phyloP scores from a whole-genome alignment of 2,797 vertebrate species.

The Apogon talboti region DNA sequence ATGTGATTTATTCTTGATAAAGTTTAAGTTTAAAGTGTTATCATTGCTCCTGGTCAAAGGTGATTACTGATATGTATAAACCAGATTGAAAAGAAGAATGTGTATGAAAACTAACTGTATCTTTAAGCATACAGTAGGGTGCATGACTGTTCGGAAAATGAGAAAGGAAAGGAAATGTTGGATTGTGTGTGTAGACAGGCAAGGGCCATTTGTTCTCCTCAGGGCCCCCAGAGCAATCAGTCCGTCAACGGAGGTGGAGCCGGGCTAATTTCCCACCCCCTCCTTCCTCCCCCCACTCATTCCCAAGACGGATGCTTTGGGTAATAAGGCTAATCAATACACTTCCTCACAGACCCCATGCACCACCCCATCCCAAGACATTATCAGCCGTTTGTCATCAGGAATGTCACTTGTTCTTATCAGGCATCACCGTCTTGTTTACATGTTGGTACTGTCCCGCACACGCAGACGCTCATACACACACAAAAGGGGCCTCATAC shows the following conservation, averaged over 20 bases:
- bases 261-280: conserved; percentile 82
- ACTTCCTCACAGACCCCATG: conserved; percentile 68
- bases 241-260: conserved; percentile 79
- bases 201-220: conserved; percentile 79
- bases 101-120: too few relatives aligned
- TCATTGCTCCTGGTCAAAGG: too few relatives aligned
- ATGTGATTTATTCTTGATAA: too few relatives aligned
- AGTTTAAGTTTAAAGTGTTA: too few relatives aligned
- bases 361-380: conserved; percentile 63
- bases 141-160: conserved; percentile 19
- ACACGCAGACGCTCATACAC: conserved; percentile 5
- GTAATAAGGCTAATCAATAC: conserved; percentile 90
- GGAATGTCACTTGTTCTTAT: conserved; percentile 76
- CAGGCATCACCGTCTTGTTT: conserved; percentile 82
- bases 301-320: conserved; percentile 84
- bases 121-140: conserved; percentile 20
- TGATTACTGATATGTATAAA: too few relatives aligned
- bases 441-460: conserved; percentile 40
- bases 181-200: conserved; percentile 56
- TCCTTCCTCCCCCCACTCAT: conserved; percentile 55
- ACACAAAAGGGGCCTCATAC: not conserved
- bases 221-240: conserved; percentile 83
- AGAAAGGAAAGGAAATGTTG: conserved; percentile 18
- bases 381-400: conserved; percentile 83
- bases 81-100: not conserved